Evolutionary conservation across 2,888 invertebrate species (phyloP).

Genomic region (Pammene aurita): DNA sequence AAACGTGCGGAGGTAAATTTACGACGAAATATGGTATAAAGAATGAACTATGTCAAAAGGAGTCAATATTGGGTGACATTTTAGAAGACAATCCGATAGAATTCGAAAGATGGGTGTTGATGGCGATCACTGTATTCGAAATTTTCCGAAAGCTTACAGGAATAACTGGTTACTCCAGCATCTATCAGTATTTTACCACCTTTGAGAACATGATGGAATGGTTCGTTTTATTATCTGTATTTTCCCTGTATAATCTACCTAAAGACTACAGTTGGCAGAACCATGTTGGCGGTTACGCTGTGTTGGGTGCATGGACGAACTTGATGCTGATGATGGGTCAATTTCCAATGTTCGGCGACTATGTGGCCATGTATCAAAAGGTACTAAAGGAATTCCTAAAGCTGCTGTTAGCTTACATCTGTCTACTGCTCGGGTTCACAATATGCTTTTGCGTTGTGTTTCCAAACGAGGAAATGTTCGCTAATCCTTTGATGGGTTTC

Average conservation of each 20-base stretch:
- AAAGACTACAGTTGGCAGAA: conserved; percentile 93
- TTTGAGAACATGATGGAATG: conserved; percentile 94
- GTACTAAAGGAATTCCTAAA: conserved; percentile 93
- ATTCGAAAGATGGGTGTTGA: conserved; percentile 91
- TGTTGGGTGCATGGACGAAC: conserved; percentile 93
- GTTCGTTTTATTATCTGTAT: conserved; percentile 92
- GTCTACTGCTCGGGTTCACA: conserved; percentile 92
- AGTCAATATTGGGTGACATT: conserved; percentile 88
- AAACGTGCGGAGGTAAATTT: conserved; percentile 83
- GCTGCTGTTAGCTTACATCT: conserved; percentile 91
- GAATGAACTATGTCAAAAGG: conserved; percentile 88
- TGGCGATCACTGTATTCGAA: conserved; percentile 90
- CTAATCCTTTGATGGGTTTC: conserved; percentile 91
- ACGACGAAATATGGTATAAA: conserved; percentile 81
- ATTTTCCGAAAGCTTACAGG: conserved; percentile 90
- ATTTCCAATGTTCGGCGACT: conserved; percentile 93
- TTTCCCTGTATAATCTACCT: conserved; percentile 90
- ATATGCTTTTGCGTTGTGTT: conserved; percentile 95
- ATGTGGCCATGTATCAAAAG: conserved; percentile 95
- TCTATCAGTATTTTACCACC: conserved; percentile 90
- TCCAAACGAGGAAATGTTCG: conserved; percentile 91
- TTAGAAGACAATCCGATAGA: conserved; percentile 90
- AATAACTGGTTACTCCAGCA: conserved; percentile 90
- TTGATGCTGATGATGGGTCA: conserved; percentile 95
- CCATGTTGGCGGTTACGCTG: conserved; percentile 93